Evolutionary conservation across 2,888 invertebrate genomes (phyloP).

Genomic region (Seladonia tumulorum): DNA sequence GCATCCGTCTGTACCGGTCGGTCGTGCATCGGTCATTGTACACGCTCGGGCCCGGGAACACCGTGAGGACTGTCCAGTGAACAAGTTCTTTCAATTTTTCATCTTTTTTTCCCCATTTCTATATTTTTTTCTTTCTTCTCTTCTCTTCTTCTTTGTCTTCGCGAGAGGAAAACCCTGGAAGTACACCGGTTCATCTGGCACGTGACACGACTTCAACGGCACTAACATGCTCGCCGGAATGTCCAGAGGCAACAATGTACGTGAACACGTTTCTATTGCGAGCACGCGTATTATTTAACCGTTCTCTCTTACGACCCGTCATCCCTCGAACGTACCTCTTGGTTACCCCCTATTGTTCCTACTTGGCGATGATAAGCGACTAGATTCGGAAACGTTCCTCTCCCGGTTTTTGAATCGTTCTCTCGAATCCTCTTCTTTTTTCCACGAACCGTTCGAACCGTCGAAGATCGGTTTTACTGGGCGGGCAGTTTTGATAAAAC

Average conservation of each 20-base stretch:
- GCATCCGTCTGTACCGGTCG: background rate
- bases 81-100: constrained; percentile 18
- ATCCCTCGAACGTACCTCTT: background rate
- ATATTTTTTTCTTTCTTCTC: background rate
- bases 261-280: constrained; percentile 67
- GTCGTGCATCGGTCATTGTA: background rate
- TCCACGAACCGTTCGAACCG: too few species aligned
- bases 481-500: constrained; percentile 30
- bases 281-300: constrained; percentile 17
- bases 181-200: constrained; percentile 59
- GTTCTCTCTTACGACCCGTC: background rate
- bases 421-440: background rate
- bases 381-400: background rate
- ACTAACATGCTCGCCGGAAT: constrained; percentile 78
- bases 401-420: background rate
- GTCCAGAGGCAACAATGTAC: constrained; percentile 80
- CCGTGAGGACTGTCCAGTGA: constrained; percentile 50
- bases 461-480: constrained; percentile 17
- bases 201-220: constrained; percentile 71
- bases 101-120: background rate
- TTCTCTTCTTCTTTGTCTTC: background rate
- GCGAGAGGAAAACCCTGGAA: constrained; percentile 44
- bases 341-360: background rate
- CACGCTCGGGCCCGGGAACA: background rate
- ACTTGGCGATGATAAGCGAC: background rate